Conservation (phyloP, 1,140 invertebrate genomes). For the Lordiphosa mommai region DNA sequence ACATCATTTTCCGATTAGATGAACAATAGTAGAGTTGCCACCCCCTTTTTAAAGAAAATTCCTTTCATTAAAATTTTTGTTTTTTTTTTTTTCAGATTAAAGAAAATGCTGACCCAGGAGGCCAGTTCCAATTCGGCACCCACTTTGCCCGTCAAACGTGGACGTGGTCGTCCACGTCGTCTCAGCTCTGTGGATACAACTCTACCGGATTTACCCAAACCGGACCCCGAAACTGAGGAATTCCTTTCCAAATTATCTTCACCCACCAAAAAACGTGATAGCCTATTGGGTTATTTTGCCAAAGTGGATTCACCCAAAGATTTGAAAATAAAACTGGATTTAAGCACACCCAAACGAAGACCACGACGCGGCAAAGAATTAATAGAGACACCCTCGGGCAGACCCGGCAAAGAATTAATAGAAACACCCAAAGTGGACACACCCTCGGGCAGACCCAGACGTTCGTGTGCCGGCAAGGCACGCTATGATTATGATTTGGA, state of each 20-base stretch:
- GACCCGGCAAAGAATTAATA: neutral
- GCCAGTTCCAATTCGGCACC: slow-evolving; percentile 23
- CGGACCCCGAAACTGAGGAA: slow-evolving; percentile 34
- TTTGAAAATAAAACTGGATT: neutral
- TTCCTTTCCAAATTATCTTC: slow-evolving; percentile 80
- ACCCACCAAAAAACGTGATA: slow-evolving; percentile 82
- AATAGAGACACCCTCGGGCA: slow-evolving; percentile 46
- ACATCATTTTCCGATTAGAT: too few relatives aligned
- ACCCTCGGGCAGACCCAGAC: slow-evolving; percentile 54
- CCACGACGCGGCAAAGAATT: slow-evolving; percentile 14
- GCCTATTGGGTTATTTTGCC: slow-evolving; percentile 82
- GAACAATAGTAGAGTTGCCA: neutral
- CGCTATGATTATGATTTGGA: slow-evolving; percentile 73
- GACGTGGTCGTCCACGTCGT: slow-evolving; percentile 33
- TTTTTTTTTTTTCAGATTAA: slow-evolving; percentile 45
- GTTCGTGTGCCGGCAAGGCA: slow-evolving; percentile 63
- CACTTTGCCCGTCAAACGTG: slow-evolving; percentile 19
- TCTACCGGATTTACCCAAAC: neutral
- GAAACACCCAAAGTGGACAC: slow-evolving; percentile 18
- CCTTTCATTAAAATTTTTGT: neutral
- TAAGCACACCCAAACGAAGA: slow-evolving; percentile 45
- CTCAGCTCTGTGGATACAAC: slow-evolving; percentile 24
- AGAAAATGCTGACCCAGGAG: slow-evolving; percentile 67
- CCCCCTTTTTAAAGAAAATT: neutral
- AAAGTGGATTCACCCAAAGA: slow-evolving; percentile 60